Evolutionary conservation across 2,888 invertebrate genomes (phyloP), one percentile per base, ranked within the genome.

Genomic region (Melinaea menophilus): DNA sequence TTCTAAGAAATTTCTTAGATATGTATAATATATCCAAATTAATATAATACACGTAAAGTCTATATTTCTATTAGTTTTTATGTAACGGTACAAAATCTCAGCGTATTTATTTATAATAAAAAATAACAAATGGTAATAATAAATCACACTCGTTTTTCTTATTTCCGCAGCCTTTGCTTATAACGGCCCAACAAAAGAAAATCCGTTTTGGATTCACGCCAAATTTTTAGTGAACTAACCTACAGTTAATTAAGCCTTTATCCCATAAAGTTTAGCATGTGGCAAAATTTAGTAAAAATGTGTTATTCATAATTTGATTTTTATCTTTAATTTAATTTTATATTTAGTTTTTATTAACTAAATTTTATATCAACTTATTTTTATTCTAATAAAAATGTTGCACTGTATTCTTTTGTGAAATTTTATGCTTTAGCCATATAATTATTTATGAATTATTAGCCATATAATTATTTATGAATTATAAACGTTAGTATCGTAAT

Each of bases 191-290:
- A 60, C 51, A 51, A 51, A 51, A 51, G 51, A 60, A 64, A 64
- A 64, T 37, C 58, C 47, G 60, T 57, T 60, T 60, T 64, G 63
- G 60, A 55, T 37, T 11, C 46, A 60, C 13, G 63, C 63, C 63
- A 64, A 64, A 60, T 45, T 54, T 60, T 57, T 55, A 48, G 55
- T 64, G 55, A 57, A 60, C 57, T 51, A 31, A 51, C 51, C 51
- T 51, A 51, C 51, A 51, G 51, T 51, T 51, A 51, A 51, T 51
- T 31, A 51, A 22, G 22, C 22, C 31, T 31, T 51, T 51, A 9
- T 51, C 4, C 7, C 51, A 11, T 31, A 31, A 31, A 51, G 31
- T 51, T 51, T 51, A 51, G 51, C 48, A 13, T 13, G 9, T 22
- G 11, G 31, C 11, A 51, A 51, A 51, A 51, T 51, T 51, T 22